phyloP scores from a whole-genome alignment of 2,113 vertebrate genomes.

The Odocoileus hemionus region DNA sequence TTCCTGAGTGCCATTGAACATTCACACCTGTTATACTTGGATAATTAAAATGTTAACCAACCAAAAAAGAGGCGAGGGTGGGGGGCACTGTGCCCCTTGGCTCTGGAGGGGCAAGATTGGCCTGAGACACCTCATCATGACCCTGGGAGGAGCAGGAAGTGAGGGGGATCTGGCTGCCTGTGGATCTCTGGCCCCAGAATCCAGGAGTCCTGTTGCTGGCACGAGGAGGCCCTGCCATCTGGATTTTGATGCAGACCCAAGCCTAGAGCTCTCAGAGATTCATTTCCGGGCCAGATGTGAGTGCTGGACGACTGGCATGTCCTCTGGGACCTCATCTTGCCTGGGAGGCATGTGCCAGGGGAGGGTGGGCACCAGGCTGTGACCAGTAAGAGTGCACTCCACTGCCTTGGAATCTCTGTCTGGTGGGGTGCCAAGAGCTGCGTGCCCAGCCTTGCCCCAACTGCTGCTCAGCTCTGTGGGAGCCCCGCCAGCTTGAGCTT shows the following conservation, averaged over 20 bases:
- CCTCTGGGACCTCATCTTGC: neutral
- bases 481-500: neutral
- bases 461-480: neutral
- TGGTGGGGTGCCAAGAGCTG: neutral
- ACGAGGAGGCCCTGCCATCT: neutral
- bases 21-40: neutral
- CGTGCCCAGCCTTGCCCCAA: neutral
- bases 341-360: neutral
- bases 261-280: neutral
- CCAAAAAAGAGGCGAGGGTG: neutral
- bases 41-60: neutral
- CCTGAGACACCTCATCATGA: neutral
- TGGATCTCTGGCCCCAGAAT: neutral
- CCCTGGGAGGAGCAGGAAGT: neutral
- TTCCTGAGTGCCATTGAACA: neutral
- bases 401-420: neutral
- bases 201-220: neutral
- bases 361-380: neutral
- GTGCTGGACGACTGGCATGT: neutral
- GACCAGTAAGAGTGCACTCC: neutral
- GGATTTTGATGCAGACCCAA: conserved; percentile 18
- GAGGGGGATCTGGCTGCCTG: neutral
- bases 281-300: conserved; percentile 35
- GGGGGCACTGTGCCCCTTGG: neutral
- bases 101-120: neutral